Conservation (phyloP, 2,797 vertebrate species). For the Cichlasoma orientale region DNA sequence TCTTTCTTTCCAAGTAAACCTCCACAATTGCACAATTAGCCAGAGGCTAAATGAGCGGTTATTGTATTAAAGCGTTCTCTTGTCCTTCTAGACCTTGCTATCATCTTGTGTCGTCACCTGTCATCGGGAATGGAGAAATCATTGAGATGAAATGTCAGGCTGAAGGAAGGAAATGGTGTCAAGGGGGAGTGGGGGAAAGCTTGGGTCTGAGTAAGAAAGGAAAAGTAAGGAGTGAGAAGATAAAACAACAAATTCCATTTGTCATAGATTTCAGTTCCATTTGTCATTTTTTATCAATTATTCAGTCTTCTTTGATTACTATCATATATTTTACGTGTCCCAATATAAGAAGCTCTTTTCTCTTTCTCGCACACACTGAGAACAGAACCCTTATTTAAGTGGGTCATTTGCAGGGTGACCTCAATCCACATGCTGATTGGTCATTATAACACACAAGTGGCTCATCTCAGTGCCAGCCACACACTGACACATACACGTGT, state of each 20-base stretch:
- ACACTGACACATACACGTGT: conserved; percentile 16
- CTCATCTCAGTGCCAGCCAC: conserved; percentile 58
- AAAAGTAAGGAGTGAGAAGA: not conserved
- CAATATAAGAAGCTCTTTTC: not conserved
- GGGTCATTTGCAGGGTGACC: conserved; percentile 62
- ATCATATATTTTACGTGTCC: conserved; percentile 20
- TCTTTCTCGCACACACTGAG: conserved; percentile 7
- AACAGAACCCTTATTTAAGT: conserved; percentile 60
- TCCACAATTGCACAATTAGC: conserved; percentile 29
- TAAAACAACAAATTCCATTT: not conserved
- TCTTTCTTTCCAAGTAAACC: not conserved
- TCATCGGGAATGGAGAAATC: conserved; percentile 14
- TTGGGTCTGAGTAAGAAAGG: not conserved
- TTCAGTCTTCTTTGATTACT: conserved; percentile 1
- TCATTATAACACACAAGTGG: conserved; percentile 61
- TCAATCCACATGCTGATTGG: conserved; percentile 70
- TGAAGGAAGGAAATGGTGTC: conserved; percentile 36
- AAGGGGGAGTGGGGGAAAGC: not conserved
- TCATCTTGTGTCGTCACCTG: conserved; percentile 29
- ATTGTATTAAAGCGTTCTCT: conserved; percentile 10
- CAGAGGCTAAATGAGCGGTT: conserved; percentile 12
- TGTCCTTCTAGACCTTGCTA: conserved; percentile 19
- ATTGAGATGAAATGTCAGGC: conserved; percentile 31
- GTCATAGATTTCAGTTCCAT: conserved; percentile 19
- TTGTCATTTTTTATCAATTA: not conserved